Conservation (phyloP, 2,797 vertebrate genomes). For the Danio jaintianensis region DNA sequence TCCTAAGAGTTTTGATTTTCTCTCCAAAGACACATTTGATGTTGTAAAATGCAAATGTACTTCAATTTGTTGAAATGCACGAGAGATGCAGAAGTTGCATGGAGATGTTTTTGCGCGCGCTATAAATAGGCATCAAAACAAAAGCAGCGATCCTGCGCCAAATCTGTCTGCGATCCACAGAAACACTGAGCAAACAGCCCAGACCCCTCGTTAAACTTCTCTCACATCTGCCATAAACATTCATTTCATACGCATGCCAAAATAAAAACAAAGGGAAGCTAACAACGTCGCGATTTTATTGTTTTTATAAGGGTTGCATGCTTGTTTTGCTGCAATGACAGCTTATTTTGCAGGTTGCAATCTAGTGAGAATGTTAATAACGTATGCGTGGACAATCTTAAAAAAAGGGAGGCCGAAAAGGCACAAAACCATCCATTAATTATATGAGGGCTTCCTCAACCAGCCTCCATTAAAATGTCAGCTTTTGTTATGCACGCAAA, state of each 20-base stretch:
- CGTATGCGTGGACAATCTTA: not conserved
- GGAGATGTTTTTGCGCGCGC: not conserved
- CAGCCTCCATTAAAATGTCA: constrained; percentile 79
- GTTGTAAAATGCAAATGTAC: not conserved
- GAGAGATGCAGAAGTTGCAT: constrained; percentile 9
- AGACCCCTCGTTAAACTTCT: not conserved
- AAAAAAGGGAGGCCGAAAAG: constrained; percentile 10
- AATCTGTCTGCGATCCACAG: not conserved
- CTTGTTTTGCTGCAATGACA: not conserved
- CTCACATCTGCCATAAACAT: not conserved
- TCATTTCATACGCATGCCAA: not conserved
- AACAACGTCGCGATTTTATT: not conserved
- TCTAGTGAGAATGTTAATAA: not conserved
- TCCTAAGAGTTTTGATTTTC: not conserved
- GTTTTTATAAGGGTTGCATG: not conserved
- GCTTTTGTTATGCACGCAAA: constrained; percentile 77
- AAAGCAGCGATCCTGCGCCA: constrained; percentile 48
- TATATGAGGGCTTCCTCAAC: constrained; percentile 60
- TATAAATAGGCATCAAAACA: constrained; percentile 58
- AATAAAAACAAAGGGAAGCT: not conserved
- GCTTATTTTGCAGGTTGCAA: not conserved
- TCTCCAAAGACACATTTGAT: not conserved
- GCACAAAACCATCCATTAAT: constrained; percentile 32
- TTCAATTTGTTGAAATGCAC: not conserved
- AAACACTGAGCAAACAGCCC: not conserved